Conservation (phyloP, 2,797 vertebrate species). For the Oreochromis mossambicus region DNA sequence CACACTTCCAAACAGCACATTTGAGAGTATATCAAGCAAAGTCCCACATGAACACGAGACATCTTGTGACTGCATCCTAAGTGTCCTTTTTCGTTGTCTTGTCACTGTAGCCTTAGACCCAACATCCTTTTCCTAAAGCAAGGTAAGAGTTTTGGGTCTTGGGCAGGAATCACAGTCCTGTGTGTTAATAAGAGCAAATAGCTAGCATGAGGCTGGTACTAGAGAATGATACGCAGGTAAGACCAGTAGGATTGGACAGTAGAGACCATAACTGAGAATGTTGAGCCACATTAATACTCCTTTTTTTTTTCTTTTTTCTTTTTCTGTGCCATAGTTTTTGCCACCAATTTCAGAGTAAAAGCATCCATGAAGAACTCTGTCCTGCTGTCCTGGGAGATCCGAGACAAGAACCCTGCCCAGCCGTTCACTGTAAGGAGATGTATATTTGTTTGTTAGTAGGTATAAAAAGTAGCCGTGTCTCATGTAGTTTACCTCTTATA, state of each 20-base stretch:
- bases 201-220: conserved; percentile 34
- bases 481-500: not conserved
- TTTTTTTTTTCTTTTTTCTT: conserved; percentile 35
- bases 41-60: conserved; percentile 2
- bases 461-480: not conserved
- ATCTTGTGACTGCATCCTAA: conserved; percentile 57
- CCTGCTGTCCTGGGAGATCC: conserved; percentile 94
- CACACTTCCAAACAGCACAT: conserved; percentile 5
- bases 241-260: not conserved
- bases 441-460: not conserved
- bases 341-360: conserved; percentile 98
- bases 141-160: conserved; percentile 68
- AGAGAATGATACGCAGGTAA: conserved; percentile 58
- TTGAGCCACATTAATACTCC: not conserved
- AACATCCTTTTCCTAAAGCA: conserved; percentile 59
- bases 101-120: conserved; percentile 69
- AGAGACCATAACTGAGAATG: not conserved
- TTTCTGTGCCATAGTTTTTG: conserved; percentile 88
- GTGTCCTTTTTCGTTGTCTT: conserved; percentile 71
- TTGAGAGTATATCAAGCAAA: not conserved
- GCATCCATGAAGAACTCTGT: conserved; percentile 98
- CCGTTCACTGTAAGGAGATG: conserved; percentile 89
- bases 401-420: conserved; percentile 90
- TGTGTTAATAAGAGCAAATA: conserved; percentile 40
- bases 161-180: conserved; percentile 16